Conservation (phyloP, 2,888 invertebrate genomes). For the Cataglyphis albicans region DNA sequence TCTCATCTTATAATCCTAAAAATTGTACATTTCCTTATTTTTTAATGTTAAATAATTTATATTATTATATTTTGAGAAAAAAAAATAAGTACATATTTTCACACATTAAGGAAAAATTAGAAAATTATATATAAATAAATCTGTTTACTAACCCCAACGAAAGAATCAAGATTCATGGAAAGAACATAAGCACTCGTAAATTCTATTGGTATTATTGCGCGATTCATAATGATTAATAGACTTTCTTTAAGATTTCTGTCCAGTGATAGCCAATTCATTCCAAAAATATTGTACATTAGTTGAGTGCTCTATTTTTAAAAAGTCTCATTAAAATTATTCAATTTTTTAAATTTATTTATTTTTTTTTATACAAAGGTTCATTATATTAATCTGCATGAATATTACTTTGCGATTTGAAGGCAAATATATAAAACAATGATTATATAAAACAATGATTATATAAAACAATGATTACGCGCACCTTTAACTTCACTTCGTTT, state of each 20-base stretch:
- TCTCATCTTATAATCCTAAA: background rate
- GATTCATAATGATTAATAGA: constrained; percentile 66
- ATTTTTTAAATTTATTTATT: background rate
- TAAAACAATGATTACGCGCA: background rate
- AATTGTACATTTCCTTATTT: background rate
- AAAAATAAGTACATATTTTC: background rate
- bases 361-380: background rate
- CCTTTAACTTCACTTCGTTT: constrained; percentile 68
- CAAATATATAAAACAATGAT: background rate
- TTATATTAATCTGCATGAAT: background rate
- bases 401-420: background rate
- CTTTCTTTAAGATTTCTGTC: constrained; percentile 46
- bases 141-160: constrained; percentile 64
- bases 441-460: background rate
- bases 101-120: background rate
- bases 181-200: constrained; percentile 64
- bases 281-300: constrained; percentile 29
- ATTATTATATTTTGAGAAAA: background rate
- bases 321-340: background rate
- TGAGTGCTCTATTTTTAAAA: constrained; percentile 52
- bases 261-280: constrained; percentile 60
- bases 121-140: background rate
- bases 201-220: constrained; percentile 62
- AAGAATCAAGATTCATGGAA: constrained; percentile 67
- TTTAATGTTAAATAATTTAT: background rate